These are phyloP conservation scores for Elephas maximus DNA, from an alignment of 2,113 vertebrate genomes.

Conservation along the genomic window DNA sequence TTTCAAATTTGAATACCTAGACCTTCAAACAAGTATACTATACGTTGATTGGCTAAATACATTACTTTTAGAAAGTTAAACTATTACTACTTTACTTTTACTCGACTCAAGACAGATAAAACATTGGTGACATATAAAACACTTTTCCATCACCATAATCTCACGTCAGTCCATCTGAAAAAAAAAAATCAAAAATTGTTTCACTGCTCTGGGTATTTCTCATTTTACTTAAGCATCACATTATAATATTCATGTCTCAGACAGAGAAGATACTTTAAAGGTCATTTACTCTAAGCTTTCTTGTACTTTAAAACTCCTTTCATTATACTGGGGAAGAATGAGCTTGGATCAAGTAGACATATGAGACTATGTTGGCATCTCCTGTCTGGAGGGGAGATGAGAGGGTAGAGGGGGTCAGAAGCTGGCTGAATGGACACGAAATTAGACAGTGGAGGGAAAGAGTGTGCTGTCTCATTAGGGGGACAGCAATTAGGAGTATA, in stretches of 20 bases:
- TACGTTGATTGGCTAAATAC: conserved; percentile 33
- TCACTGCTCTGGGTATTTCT: conserved; percentile 1
- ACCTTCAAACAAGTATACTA: conserved; percentile 38
- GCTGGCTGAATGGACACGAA: too few relatives aligned
- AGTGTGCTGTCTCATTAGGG: too few relatives aligned
- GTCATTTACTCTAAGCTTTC: conserved; percentile 15
- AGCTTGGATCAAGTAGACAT: too few relatives aligned
- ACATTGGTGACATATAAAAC: conserved; percentile 24
- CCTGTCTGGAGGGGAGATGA: too few relatives aligned
- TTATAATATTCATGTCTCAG: not conserved
- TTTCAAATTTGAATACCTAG: conserved; percentile 53
- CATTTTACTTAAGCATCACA: conserved; percentile 30
- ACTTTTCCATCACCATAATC: not conserved
- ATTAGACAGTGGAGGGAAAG: too few relatives aligned
- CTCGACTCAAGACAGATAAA: conserved; percentile 36
- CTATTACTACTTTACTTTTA: conserved; percentile 60
- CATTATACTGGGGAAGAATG: too few relatives aligned
- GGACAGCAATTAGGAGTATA: too few relatives aligned
- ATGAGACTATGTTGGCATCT: too few relatives aligned
- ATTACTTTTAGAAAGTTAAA: conserved; percentile 55
- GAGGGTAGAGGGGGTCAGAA: too few relatives aligned
- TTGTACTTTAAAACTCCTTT: not conserved
- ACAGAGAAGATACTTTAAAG: not conserved
- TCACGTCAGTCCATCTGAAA: not conserved
- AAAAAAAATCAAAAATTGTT: not conserved